These are phyloP conservation scores for Zygaena filipendulae DNA, from an alignment of 2,888 invertebrate species.

Conservation along the genomic window DNA sequence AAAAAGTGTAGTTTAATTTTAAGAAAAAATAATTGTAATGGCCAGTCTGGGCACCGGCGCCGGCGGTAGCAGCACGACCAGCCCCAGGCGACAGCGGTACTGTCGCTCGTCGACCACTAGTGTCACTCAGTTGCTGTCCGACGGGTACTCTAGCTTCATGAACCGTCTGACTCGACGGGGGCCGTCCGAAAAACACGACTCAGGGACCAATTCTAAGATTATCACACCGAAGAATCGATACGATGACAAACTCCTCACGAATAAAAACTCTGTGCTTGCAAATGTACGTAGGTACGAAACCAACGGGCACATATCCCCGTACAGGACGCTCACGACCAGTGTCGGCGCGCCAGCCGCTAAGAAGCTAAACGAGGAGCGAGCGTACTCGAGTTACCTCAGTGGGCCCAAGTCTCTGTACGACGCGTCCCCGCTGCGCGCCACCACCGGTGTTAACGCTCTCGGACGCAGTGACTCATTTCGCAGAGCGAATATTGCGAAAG, in stretches of 20 bases:
- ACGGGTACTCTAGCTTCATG: constrained; percentile 87
- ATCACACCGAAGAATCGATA: constrained; percentile 39
- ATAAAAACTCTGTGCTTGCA: constrained; percentile 41
- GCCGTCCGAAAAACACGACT: constrained; percentile 76
- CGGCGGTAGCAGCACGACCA: constrained; percentile 46
- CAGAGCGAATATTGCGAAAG: constrained; percentile 50
- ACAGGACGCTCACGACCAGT: constrained; percentile 39
- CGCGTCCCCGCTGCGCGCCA: constrained; percentile 49
- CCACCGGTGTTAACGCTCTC: constrained; percentile 44
- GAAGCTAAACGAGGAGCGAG: constrained; percentile 49
- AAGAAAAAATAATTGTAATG: too few relatives aligned
- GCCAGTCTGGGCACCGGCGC: constrained; percentile 33
- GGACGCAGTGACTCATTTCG: constrained; percentile 60
- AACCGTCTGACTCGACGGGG: constrained; percentile 83
- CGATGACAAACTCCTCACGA: constrained; percentile 47
- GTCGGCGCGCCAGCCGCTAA: constrained; percentile 27
- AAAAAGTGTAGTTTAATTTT: too few relatives aligned
- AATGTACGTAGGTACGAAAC: constrained; percentile 55
- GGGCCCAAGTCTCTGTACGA: constrained; percentile 42
- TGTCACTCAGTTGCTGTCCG: constrained; percentile 86
- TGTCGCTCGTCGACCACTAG: constrained; percentile 81
- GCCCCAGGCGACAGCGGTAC: constrained; percentile 76
- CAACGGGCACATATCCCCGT: constrained; percentile 50
- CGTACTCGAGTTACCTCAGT: constrained; percentile 49
- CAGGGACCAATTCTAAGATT: constrained; percentile 39